Base-by-base conservation (phyloP, 1,140 invertebrate genomes). In the Cydia amplana region DNA sequence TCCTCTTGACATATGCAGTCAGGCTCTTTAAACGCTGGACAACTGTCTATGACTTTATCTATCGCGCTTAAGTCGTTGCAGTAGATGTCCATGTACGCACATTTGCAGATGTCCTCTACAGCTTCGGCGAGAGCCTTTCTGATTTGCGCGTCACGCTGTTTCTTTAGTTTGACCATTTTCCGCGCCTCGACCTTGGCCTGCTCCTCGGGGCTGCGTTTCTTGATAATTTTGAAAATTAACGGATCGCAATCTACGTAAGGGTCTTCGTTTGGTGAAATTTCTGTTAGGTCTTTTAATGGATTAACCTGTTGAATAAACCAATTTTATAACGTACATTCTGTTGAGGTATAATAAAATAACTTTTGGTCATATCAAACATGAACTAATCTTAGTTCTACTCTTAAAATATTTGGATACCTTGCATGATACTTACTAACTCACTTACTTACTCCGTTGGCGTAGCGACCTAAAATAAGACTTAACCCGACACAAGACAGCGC, bases 201-300 rank as follows among this genome's bases (percentile, higher is more conserved):
- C 64, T 91, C 90, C 65, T 93, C 90, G 0, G 91, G 92, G 51
- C 91, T 92, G 18, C 91, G 79, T 74, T 94, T 93, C 76, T 94
- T 94, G 20, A 92, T 93, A 20, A 94, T 94, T 83, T 93, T 94
- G 78, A 94, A 94, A 63, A 94, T 83, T 82, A 94, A 85, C 0
- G 94, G 94, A 70, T 94, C 93, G 64, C 94, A 94, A 32, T 94
- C 93, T 28, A 94, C 94, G 78, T 94, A 94, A 0, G 94, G 94
- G 83, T 94, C 93, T 84, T 94, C 94, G 73, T 93, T 93, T 9
- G 89, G 87, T 4, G 85, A 82, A 67, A 94, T 85, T 43, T 89
- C 92, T 36, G 87, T 87, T 7, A 94, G 85, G 80, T 94, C 93
- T 84, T 94, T 94, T 12, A 94, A 77, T 5, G 94, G 94, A 82